Evolutionary conservation across 2,113 vertebrate species (phyloP).

Genomic region (Aphyosemion australe): DNA sequence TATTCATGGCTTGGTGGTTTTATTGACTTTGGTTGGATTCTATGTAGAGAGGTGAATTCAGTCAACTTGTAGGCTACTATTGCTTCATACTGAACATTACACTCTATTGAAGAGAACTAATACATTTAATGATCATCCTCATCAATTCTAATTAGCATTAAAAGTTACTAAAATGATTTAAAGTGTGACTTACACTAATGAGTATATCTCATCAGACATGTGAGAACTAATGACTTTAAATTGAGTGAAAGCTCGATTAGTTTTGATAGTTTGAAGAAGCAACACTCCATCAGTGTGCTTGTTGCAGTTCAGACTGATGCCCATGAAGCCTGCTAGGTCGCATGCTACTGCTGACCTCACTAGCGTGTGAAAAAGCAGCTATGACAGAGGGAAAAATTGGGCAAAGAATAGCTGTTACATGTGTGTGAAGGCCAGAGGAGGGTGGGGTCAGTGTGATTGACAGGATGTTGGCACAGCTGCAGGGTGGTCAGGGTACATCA

Average conservation of each 20-base stretch:
- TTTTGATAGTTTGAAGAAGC: conserved; percentile 23
- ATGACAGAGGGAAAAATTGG: neutral
- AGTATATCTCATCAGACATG: conserved; percentile 31
- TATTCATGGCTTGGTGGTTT: too few species aligned
- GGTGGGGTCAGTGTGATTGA: conserved; percentile 47
- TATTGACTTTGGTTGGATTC: too few species aligned
- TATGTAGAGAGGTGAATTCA: too few species aligned
- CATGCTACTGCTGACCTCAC: conserved; percentile 13
- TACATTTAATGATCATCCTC: too few species aligned
- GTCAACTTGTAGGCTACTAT: too few species aligned
- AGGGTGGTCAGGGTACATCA: conserved; percentile 12
- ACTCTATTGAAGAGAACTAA: too few species aligned
- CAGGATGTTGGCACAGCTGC: conserved; percentile 32
- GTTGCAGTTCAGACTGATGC: too few species aligned
- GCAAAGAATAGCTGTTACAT: conserved; percentile 11
- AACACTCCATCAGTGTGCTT: neutral
- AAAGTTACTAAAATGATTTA: too few species aligned
- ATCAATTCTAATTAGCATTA: too few species aligned
- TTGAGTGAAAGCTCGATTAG: conserved; percentile 1
- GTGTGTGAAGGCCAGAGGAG: conserved; percentile 19
- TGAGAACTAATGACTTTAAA: conserved; percentile 17
- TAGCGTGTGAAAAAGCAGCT: conserved; percentile 19
- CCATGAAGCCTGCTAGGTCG: too few species aligned
- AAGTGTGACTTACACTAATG: neutral
- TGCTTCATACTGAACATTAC: too few species aligned